Evolutionary conservation across 1,140 invertebrate species (phyloP), one percentile per base, ranked within the genome.

Genomic region (Drosophila dunni): DNA sequence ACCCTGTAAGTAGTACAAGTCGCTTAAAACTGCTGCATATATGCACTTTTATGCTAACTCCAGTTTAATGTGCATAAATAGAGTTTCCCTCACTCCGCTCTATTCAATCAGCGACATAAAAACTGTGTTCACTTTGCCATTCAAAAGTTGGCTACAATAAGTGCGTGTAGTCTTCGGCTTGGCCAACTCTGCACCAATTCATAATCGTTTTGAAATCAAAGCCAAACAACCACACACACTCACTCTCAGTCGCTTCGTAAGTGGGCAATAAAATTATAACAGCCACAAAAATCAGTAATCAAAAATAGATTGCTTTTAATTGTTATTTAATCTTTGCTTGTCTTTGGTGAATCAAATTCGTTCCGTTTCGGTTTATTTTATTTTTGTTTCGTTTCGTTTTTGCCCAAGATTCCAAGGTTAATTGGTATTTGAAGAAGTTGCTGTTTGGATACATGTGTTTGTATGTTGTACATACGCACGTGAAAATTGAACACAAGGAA

Each of bases 291-390:
- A 81, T 75, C 81, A 81, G 75, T 72, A 75, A 85, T 85, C 81
- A 69, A 72, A 85, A 85, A 72, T 78, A 78, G 75, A 85, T 85
- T 85, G 69, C 78, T 85, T 84, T 81, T 84, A 85, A 85, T 85
- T 85, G 81, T 85, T 85, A 85, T 85, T 85, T 81, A 85, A 85
- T 81, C 53, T 79, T 58, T 29, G 60, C 54, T 48, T 74, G 40
- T 74, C 57, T 69, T 62, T 65, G 60, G 42, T 60, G 60, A 54
- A 60, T 53, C 40, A 51, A 75, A 68, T 60, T 64, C 51, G 44
- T 65, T 65, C 45, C 33, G 42, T 65, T 65, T 60, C 33, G 42
- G 38, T 54, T 50, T 69, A 38, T 62, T 38, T 54, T 56, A 8
- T 45, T 48, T 45, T 57, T 33, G 33, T 60, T 40, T 44, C 46